Base-by-base conservation (phyloP, 2,113 vertebrate genomes). In the Ciconia stormi region DNA sequence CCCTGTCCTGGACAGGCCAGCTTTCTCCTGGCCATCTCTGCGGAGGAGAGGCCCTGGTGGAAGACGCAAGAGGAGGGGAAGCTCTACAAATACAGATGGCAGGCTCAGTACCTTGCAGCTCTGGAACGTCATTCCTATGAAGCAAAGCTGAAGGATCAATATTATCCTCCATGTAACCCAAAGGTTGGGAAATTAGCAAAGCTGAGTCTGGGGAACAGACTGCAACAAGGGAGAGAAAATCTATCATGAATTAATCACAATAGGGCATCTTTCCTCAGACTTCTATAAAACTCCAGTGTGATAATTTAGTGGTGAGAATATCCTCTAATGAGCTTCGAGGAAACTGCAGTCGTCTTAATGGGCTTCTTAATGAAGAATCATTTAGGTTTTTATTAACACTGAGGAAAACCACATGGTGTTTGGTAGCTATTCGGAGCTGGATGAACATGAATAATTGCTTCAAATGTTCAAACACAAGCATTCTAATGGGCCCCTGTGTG, bases 361-460 rank as follows among this genome's bases (percentile, higher is more conserved):
- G 97, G 96, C 96, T 97, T 77, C 97, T 98, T 98, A 98, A 98
- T 98, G 97, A 98, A 98, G 98, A 98, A 98, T 98, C 98, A 97
- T 97, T 98, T 98, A 83, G 74, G 93, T 62, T 98, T 98, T 98
- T 98, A 98, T 98, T 98, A 98, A 98, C 93, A 82, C 82, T 70
- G 97, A 98, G 89, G 90, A 97, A 98, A 97, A 97, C 96, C 97
- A 97, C 96, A 95, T 66, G 87, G 90, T 96, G 95, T 95, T 96
- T 95, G 89, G 85, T 88, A 89, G 80, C 96, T 95, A 78, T 97
- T 97, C 9, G 10, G 83, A 96, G 93, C 81, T 95, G 92, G 95
- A 84, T 91, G 97, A 96, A 97, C 95, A 91, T 94, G 97, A 97
- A 63, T 94, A 95, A 97, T 97, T 42, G 89, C 95, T 82, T 72